Base-by-base conservation (phyloP, 1,140 invertebrate genomes). In the Paraescarpia echinospica region DNA sequence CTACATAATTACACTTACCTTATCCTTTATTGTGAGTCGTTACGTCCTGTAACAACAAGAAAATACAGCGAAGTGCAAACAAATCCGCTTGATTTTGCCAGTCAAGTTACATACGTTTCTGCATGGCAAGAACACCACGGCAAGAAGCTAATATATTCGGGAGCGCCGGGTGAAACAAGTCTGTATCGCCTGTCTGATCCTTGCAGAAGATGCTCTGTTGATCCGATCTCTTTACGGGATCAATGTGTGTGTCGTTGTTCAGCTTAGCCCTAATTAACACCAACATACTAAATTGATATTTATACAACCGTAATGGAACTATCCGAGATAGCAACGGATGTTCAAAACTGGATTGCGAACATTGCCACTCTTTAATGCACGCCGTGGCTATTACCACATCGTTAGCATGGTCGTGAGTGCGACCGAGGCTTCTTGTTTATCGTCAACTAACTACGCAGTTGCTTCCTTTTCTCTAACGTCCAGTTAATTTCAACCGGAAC, bases 1-100 rank as follows among this genome's bases (percentile, higher is more conserved):
- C n/a, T n/a, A n/a, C n/a, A n/a, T n/a, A n/a, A n/a, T n/a, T 41
- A 77, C 59, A 77, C 59, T 77, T 77, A 77, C 59, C 59, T 77
- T 77, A 77, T 2, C 22, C 59, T 77, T 12, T 77, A 18, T 77
- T 77, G 27, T 31, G 22, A 77, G 59, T 14, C 27, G 59, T 77
- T 77, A 31, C 59, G 22, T 18, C 59, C 8, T 27, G 59, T 27
- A 14, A 31, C 59, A 22, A 18, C 59, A 51, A 51, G 14, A 18
- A 77, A 27, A 27, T 27, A 27, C 59, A 77, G 59, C 59, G 22
- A 77, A 77, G 22, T 27, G 59, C 59, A 77, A 41, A 41, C 12
- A 41, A 41, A 41, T 41, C 4, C 41, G 12, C 41, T 41, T 41
- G 4, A 77, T 77, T 77, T 77, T 27, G 27, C 4, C 22, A 77